A percentile compares a stretch with the other conserved stretches of the same genome.
Conservation (phyloP, 2,113 vertebrate genomes). For the Pterocles orientalis region DNA sequence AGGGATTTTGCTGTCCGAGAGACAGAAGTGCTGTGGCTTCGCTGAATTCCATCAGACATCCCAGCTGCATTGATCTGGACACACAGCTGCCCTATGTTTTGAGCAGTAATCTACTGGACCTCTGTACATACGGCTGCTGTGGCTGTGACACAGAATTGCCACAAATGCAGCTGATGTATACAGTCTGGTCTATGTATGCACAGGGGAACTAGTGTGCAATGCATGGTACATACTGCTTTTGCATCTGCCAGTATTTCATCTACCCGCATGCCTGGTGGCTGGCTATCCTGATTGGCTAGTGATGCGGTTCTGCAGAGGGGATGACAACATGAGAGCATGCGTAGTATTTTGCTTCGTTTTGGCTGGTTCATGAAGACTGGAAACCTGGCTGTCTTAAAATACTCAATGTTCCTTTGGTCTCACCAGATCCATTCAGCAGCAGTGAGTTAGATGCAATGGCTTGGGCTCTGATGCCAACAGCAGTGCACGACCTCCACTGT, state of each 20-base stretch:
- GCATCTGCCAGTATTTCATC: neutral
- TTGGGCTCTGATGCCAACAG: neutral
- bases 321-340: neutral
- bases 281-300: neutral
- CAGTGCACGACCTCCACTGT: neutral
- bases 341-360: neutral
- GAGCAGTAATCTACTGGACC: neutral
- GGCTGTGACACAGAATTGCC: neutral
- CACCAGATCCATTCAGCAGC: neutral
- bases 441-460: neutral
- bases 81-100: neutral
- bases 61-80: neutral
- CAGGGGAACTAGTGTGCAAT: neutral
- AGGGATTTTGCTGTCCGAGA: neutral
- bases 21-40: neutral
- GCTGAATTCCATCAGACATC: neutral
- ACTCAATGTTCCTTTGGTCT: neutral
- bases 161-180: neutral
- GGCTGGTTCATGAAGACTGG: neutral
- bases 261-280: neutral
- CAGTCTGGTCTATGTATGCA: rapidly evolving
- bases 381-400: neutral
- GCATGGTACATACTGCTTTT: neutral
- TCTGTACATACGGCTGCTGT: neutral
- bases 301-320: neutral